These are phyloP conservation scores for Cyprinodon variegatus DNA, from an alignment of 2,113 vertebrate genomes.

Conservation along the genomic window DNA sequence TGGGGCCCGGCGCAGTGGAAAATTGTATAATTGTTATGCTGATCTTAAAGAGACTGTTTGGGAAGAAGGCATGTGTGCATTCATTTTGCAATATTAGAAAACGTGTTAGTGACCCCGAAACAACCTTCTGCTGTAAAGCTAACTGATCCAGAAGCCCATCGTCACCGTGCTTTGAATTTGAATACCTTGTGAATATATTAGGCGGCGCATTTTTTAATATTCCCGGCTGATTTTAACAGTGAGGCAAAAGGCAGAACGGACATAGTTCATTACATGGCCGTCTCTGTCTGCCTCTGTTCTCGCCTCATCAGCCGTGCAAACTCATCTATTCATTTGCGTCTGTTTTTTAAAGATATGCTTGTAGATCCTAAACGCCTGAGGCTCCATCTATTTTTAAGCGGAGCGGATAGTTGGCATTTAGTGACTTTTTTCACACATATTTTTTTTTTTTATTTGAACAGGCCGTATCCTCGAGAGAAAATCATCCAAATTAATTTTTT, in stretches of 20 bases:
- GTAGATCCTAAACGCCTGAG: slow-evolving; percentile 30
- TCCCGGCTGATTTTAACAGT: slow-evolving; percentile 64
- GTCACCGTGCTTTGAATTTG: slow-evolving; percentile 58
- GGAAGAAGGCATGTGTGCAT: slow-evolving; percentile 62
- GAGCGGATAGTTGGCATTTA: slow-evolving; percentile 14
- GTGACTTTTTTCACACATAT: slow-evolving; percentile 19
- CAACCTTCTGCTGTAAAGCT: slow-evolving; percentile 72
- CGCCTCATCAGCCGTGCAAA: slow-evolving; percentile 49
- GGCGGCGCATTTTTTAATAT: slow-evolving; percentile 74
- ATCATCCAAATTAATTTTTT: slow-evolving; percentile 1
- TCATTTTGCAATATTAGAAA: slow-evolving; percentile 72
- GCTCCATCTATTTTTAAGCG: slow-evolving; percentile 25
- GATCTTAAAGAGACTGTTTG: slow-evolving; percentile 62
- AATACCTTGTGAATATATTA: slow-evolving; percentile 81
- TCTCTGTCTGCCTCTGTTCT: slow-evolving; percentile 49
- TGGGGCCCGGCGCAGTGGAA: slow-evolving; percentile 63
- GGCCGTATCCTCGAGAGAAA: not conserved
- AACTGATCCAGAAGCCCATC: slow-evolving; percentile 75
- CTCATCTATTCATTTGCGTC: slow-evolving; percentile 67
- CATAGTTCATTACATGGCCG: slow-evolving; percentile 66
- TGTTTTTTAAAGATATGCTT: slow-evolving; percentile 54
- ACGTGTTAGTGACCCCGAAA: slow-evolving; percentile 67
- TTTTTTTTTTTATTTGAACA: slow-evolving; percentile 43
- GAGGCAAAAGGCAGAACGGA: slow-evolving; percentile 55
- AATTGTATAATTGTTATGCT: slow-evolving; percentile 66